Base-by-base conservation (phyloP, 35 echinoderm and acorn worm species). In the Chiridota heheva region DNA sequence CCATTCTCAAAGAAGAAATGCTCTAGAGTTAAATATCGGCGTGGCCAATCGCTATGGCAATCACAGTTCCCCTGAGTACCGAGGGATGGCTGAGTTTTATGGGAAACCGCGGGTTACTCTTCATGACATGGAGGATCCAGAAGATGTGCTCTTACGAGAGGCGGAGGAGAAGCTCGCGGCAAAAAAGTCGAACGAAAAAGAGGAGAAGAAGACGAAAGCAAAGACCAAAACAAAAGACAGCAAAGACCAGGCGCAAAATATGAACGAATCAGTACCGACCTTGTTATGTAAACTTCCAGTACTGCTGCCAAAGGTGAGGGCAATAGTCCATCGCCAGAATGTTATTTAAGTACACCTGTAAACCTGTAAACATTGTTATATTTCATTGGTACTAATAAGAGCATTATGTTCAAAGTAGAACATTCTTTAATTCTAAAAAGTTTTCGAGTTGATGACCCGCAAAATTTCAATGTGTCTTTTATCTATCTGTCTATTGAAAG, bases 101-200 rank as follows among this genome's bases (percentile, higher is more conserved):
- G 93, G 94, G 51, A 80, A 15, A 71, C 81, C 90, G 30, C 69
- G 64, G 36, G 78, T 97, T 40, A 48, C 41, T 3, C 71, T 97
- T 4, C 36, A 82, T n/a, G 88, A 97, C 67, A 91, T 87, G 72
- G 94, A 91, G 46, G 94, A 97, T 76, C 94, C 94, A 2, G 88
- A 91, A 43, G 94, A 97, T 70, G 63, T 84, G 20, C 73, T 96
- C 5, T 82, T 96, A 1, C 70, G 76, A 33, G 94, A 97, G 36
- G 81, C 88, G 22, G 94, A 97, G 42, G 94, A 88, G 0, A 97
- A 97, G 65, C 88, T 78, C 5, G 83, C 83, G 16, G 55, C 73
- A 32, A 77, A 77, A 35, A 77, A 77, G 33, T 30, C 47, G 24
- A 18, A 40, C 7, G 15, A 33, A 36, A 77, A 90, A 70, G 88